These are phyloP conservation scores for Willisornis vidua DNA, from an alignment of 2,113 vertebrate genomes.

Conservation along the genomic window DNA sequence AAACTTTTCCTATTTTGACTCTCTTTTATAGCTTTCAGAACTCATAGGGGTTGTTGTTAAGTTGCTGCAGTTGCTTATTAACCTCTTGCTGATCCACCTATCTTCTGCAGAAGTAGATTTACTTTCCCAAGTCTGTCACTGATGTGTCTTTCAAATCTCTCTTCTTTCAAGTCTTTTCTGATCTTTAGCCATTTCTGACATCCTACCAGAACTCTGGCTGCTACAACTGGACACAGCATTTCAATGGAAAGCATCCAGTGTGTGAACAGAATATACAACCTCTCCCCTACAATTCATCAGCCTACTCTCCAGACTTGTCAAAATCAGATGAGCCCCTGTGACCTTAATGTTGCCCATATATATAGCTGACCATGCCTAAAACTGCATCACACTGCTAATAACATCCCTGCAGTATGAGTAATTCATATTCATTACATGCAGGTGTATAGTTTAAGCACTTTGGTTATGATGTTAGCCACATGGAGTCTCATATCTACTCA, in stretches of 20 bases:
- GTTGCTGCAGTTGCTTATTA: not conserved
- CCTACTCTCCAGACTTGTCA: not conserved
- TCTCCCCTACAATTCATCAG: not conserved
- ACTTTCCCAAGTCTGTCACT: not conserved
- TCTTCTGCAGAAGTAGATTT: not conserved
- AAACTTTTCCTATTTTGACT: not conserved
- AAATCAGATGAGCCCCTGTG: not conserved
- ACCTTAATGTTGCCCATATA: not conserved
- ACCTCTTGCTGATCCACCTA: not conserved
- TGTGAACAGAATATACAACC: not conserved
- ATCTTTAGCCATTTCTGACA: not conserved
- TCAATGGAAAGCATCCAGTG: accelerated
- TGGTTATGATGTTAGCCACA: not conserved
- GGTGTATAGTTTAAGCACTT: not conserved
- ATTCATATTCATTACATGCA: not conserved
- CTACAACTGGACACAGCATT: not conserved
- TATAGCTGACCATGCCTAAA: not conserved
- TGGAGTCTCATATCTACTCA: not conserved
- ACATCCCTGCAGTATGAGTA: not conserved
- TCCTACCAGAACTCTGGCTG: not conserved
- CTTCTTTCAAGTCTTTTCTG: not conserved
- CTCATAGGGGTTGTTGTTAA: not conserved
- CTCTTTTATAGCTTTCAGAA: not conserved
- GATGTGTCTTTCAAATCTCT: not conserved
- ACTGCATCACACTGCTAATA: not conserved